Conservation (phyloP, 1,140 invertebrate genomes). For the Patella vulgata region DNA sequence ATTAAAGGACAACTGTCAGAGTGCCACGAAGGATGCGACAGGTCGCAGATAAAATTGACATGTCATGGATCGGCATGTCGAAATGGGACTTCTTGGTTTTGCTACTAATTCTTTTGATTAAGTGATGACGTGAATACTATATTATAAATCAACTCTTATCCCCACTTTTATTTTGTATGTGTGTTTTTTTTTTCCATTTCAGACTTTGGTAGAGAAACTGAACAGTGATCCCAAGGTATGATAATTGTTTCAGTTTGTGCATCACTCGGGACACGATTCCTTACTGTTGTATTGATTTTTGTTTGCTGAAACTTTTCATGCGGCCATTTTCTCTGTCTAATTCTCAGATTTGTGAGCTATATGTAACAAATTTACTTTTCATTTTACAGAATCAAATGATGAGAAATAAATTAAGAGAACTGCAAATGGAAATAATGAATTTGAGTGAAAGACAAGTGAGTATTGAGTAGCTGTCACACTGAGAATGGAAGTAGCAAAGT, state of each 20-base stretch:
- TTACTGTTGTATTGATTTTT: slow-evolving; percentile 41
- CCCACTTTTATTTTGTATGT: too few relatives aligned
- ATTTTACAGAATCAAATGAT: slow-evolving; percentile 51
- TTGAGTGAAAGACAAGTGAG: slow-evolving; percentile 61
- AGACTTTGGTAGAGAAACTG: slow-evolving; percentile 57
- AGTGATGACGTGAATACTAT: too few relatives aligned
- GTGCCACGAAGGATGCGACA: too few relatives aligned
- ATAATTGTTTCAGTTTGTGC: neutral
- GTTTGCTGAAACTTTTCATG: slow-evolving; percentile 42
- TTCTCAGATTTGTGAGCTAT: slow-evolving; percentile 24
- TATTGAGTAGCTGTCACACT: slow-evolving; percentile 13
- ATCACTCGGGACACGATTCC: too few relatives aligned
- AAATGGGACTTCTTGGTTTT: too few relatives aligned
- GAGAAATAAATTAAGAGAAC: slow-evolving; percentile 48
- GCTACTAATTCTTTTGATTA: too few relatives aligned
- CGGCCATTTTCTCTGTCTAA: slow-evolving; percentile 35
- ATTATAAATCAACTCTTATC: too few relatives aligned
- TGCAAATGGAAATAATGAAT: slow-evolving; percentile 53
- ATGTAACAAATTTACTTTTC: slow-evolving; percentile 21
- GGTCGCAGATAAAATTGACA: too few relatives aligned
- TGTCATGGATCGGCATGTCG: too few relatives aligned
- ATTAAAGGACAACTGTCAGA: too few relatives aligned
- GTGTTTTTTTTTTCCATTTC: slow-evolving; percentile 32
- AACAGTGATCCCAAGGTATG: slow-evolving; percentile 56
- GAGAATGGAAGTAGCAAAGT: slow-evolving; percentile 15